Base-by-base conservation (phyloP, 2,888 invertebrate species). In the Brachypterus glaber region DNA sequence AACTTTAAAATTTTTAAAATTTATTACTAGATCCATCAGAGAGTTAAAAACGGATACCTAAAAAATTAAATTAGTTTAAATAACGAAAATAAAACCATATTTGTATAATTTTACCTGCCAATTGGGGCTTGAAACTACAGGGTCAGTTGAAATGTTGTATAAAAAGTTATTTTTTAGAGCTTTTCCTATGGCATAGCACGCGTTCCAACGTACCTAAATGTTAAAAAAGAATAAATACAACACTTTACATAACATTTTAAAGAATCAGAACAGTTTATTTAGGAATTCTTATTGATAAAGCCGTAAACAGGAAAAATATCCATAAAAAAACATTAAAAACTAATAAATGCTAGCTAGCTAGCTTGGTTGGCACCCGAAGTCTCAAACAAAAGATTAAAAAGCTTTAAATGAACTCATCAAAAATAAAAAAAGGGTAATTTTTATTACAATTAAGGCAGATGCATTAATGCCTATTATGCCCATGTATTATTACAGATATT, bases 1-100 rank as follows among this genome's bases (percentile, higher is more conserved):
- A 4, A 92, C 92, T 71, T 92, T 92, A 49, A 90, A 83, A 61
- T 91, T 91, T 39, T 77, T 75, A 60, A 83, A 86, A 43, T 77
- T 75, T 33, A 77, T 73, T 0, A 85, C 76, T 12, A 87, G 63
- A 11, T 71, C 69, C 44, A 76, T 76, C 3, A 90, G 64, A 8
- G 73, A 72, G 9, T 73, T 67, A 50, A 84, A 81, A 0, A 87
- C 74, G 47, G 73, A 64, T 17, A 64, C 66, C 79, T 84, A 63
- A 26, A 59, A 54, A 47, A 44, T n/a, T n/a, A n/a, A n/a, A n/a
- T n/a, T n/a, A 15, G 5, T 38, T 14, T 12, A 17, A 30, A 30
- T 9, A 24, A 26, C 16, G 36, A 33, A 16, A 38, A 29, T 24
- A 16, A 24, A n/a, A 29, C 13, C n/a, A 24, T 24, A 30, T 7